phyloP scores from a whole-genome alignment of 23 tunicate species.

The Styela clava region DNA sequence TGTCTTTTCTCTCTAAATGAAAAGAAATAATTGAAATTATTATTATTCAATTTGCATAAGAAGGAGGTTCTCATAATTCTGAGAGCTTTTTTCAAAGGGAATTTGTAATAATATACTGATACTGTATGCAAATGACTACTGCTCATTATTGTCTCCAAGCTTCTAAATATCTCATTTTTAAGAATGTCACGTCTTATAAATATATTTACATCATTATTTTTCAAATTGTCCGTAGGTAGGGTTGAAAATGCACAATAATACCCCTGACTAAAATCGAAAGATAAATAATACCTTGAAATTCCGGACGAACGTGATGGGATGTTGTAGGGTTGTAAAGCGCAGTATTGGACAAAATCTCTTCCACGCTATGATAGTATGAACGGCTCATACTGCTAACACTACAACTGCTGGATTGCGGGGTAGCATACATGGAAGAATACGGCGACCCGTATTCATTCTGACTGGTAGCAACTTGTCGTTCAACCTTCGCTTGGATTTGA shows the following conservation, averaged over 20 bases:
- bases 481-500: background rate
- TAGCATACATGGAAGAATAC: background rate
- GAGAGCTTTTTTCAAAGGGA: too few relatives aligned
- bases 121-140: too few relatives aligned
- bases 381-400: background rate
- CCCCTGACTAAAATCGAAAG: too few relatives aligned
- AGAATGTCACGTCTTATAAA: too few relatives aligned
- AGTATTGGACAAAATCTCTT: background rate
- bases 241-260: too few relatives aligned
- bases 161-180: too few relatives aligned
- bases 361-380: background rate
- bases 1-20: background rate
- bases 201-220: too few relatives aligned
- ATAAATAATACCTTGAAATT: background rate
- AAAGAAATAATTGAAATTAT: background rate
- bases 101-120: too few relatives aligned
- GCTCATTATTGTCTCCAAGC: too few relatives aligned
- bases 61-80: too few relatives aligned
- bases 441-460: background rate
- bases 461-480: background rate
- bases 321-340: background rate
- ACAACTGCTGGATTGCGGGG: background rate
- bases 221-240: too few relatives aligned
- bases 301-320: background rate
- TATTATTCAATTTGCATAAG: too few relatives aligned